Conservation (phyloP, 2,888 invertebrate genomes). For the Melanargia galathea region DNA sequence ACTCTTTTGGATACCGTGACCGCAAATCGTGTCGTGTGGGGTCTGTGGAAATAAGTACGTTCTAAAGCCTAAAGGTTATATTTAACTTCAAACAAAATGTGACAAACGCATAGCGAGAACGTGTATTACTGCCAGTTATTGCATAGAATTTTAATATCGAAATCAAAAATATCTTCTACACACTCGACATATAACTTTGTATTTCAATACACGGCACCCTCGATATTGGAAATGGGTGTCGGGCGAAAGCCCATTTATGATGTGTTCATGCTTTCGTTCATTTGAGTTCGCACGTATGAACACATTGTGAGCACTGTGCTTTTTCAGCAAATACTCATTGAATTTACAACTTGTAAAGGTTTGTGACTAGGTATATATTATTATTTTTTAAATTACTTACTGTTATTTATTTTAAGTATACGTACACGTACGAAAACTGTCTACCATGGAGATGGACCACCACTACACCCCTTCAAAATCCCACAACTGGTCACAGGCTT, state of each 20-base stretch:
- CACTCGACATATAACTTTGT: not conserved
- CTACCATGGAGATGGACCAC: too few species aligned
- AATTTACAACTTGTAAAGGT: too few species aligned
- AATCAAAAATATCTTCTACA: not conserved
- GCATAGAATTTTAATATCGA: not conserved
- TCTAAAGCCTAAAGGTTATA: slow-evolving; percentile 37
- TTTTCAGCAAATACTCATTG: not conserved
- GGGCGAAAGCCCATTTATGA: not conserved
- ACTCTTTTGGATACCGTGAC: too few species aligned
- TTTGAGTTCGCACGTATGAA: not conserved
- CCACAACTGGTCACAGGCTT: too few species aligned
- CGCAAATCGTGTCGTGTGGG: too few species aligned
- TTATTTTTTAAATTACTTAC: too few species aligned
- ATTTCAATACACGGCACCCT: not conserved
- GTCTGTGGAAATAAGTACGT: not conserved
- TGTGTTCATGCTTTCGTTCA: not conserved
- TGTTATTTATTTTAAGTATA: too few species aligned
- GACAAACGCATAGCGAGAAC: slow-evolving; percentile 3
- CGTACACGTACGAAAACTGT: too few species aligned
- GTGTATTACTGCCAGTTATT: not conserved
- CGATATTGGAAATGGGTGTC: not conserved
- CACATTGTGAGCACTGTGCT: not conserved
- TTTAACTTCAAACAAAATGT: slow-evolving; percentile 27
- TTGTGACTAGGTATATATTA: too few species aligned
- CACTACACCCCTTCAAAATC: too few species aligned